Conservation (phyloP, 2,797 vertebrate species). For the Ceyx erithaca region DNA sequence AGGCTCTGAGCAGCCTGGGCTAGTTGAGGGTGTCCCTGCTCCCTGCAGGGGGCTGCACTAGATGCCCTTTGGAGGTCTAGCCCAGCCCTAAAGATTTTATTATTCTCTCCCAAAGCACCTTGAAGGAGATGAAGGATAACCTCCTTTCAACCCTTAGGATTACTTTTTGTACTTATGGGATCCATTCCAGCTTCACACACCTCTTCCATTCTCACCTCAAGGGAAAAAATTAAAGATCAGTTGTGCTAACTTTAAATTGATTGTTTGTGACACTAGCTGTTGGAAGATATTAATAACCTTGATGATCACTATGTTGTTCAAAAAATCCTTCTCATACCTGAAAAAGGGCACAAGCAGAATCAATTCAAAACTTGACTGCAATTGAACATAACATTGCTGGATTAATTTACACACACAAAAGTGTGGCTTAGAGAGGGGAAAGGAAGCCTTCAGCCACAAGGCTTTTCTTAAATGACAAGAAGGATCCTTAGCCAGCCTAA, state of each 20-base stretch:
- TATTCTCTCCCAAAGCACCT: not conserved
- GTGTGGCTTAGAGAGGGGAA: not conserved
- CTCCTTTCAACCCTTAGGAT: not conserved
- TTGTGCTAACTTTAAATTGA: not conserved
- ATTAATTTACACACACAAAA: fast-evolving
- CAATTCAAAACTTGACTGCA: not conserved
- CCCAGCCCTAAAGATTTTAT: too few relatives aligned
- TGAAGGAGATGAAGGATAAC: not conserved
- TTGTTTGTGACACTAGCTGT: not conserved
- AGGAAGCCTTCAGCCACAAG: too few relatives aligned
- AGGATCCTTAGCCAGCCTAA: not conserved
- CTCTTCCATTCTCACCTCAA: not conserved
- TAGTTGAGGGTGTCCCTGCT: too few relatives aligned
- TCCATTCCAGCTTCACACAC: not conserved
- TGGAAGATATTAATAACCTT: not conserved
- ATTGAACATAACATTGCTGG: fast-evolving
- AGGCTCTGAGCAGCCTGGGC: too few relatives aligned
- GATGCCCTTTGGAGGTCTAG: too few relatives aligned
- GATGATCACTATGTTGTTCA: not conserved
- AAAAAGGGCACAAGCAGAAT: not conserved
- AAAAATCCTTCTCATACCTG: not conserved
- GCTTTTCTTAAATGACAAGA: not conserved
- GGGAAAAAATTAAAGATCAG: not conserved
- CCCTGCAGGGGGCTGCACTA: too few relatives aligned
- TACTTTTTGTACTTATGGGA: not conserved